Conservation (phyloP, 2,888 invertebrate species). For the Habrosyne pyritoides region DNA sequence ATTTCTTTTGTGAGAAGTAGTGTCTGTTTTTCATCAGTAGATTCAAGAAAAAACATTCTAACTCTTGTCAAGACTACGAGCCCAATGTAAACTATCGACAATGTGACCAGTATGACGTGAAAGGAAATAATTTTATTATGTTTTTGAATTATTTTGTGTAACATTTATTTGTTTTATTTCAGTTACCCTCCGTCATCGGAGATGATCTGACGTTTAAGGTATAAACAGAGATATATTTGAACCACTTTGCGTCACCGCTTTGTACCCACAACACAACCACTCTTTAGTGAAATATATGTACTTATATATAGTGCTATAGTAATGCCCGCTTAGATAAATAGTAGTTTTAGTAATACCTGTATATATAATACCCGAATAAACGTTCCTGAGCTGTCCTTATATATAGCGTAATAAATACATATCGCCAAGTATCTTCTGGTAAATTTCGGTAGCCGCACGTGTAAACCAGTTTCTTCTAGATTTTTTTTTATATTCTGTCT, state of each 20-base stretch:
- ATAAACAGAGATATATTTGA: slow-evolving; percentile 33
- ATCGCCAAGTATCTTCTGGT: too few relatives aligned
- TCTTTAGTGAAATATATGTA: not conserved
- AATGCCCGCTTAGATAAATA: not conserved
- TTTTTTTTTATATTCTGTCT: too few relatives aligned
- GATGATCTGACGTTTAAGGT: slow-evolving; percentile 77
- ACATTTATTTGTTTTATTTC: slow-evolving; percentile 51
- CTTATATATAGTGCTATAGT: not conserved
- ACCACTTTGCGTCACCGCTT: slow-evolving; percentile 40
- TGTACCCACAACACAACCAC: slow-evolving; percentile 10
- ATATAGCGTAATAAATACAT: not conserved
- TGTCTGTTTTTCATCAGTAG: too few relatives aligned
- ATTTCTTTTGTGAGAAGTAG: too few relatives aligned
- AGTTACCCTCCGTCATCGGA: slow-evolving; percentile 56
- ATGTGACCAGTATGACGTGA: not conserved
- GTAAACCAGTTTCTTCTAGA: too few relatives aligned
- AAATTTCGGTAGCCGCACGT: too few relatives aligned
- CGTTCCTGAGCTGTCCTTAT: not conserved
- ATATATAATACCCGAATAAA: not conserved
- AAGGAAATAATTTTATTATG: not conserved
- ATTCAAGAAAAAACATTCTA: too few relatives aligned
- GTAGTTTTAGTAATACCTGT: slow-evolving; percentile 2
- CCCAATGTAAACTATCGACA: not conserved
- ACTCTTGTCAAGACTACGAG: too few relatives aligned
- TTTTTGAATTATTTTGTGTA: slow-evolving; percentile 19